phyloP scores from a whole-genome alignment of 2,797 vertebrate species.

The Tarsius wallacei region DNA sequence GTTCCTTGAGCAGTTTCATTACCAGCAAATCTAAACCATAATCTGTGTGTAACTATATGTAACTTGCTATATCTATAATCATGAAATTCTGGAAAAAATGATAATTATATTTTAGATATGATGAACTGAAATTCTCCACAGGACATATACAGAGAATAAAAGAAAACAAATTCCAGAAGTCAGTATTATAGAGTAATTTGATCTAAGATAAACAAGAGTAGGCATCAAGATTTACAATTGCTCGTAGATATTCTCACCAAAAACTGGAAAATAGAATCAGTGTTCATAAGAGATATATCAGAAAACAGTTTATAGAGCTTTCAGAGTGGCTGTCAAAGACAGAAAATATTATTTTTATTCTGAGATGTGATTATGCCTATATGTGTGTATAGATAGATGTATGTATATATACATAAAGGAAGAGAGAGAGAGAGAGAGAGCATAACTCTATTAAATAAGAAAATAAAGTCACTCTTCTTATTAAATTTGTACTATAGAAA shows the following conservation, averaged over 20 bases:
- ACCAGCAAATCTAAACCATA: not conserved
- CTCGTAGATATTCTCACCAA: not conserved
- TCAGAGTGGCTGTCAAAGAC: not conserved
- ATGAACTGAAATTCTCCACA: not conserved
- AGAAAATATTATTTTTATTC: slow-evolving; percentile 30
- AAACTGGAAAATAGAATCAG: not conserved
- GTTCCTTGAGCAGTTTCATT: not conserved
- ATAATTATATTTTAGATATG: not conserved
- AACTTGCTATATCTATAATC: not conserved
- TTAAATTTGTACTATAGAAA: not conserved
- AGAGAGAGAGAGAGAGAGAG: not conserved
- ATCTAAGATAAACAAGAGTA: not conserved
- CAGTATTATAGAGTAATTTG: not conserved
- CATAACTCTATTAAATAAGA: not conserved
- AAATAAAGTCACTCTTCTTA: not conserved
- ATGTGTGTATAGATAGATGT: not conserved
- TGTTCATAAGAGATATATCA: not conserved
- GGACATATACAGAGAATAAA: not conserved
- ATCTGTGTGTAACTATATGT: not conserved
- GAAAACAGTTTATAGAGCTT: not conserved
- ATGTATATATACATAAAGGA: not conserved
- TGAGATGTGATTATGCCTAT: not conserved
- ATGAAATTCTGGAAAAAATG: not conserved
- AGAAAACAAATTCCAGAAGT: not conserved
- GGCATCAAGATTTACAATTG: not conserved